Conservation (phyloP, 2,888 invertebrate genomes). For the Lasioglossum lativentre region DNA sequence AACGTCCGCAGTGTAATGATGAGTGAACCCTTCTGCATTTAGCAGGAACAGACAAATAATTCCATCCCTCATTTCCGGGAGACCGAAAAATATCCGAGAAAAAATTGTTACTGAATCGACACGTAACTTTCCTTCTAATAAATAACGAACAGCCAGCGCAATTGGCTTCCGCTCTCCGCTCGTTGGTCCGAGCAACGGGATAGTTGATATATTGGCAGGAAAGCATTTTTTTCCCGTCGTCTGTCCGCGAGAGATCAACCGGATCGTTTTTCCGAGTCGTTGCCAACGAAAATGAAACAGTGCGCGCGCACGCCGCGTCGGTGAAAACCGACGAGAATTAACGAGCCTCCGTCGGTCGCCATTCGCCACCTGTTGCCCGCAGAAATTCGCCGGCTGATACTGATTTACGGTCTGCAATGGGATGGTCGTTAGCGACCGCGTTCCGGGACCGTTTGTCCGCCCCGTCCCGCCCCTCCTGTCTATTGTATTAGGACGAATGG, state of each 20-base stretch:
- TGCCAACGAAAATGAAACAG: slow-evolving; percentile 44
- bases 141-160: no score
- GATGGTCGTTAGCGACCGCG: slow-evolving; percentile 24
- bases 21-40: no score
- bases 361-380: slow-evolving; percentile 69
- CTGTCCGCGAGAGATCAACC: no score
- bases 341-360: slow-evolving; percentile 58
- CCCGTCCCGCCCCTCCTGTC: background rate
- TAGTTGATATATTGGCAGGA: background rate
- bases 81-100: no score
- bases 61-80: no score
- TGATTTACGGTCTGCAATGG: slow-evolving; percentile 52
- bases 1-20: no score
- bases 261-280: slow-evolving; percentile 44
- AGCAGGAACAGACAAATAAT: no score
- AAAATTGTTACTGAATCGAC: no score
- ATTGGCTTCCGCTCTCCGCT: no score
- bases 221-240: background rate
- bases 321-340: slow-evolving; percentile 39
- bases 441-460: slow-evolving; percentile 14
- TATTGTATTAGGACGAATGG: slow-evolving; percentile 42
- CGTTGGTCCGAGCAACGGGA: background rate
- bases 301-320: background rate
- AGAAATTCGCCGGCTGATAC: slow-evolving; percentile 49
- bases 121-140: no score